Base-by-base conservation (phyloP, 2,797 vertebrate species). In the Sebastes oblongus region DNA sequence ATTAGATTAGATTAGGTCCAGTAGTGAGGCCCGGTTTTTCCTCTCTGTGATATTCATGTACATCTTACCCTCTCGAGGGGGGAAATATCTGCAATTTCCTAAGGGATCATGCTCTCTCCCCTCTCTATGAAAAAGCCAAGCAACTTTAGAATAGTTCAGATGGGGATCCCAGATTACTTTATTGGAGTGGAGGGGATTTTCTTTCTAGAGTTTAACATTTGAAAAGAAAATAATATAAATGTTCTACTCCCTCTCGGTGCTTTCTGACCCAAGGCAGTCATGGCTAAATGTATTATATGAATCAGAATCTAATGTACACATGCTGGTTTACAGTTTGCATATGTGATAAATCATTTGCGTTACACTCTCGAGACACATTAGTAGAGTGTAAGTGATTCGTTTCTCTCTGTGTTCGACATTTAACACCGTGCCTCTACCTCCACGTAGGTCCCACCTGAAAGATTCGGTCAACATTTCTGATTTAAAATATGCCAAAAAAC, bases 1-100 rank as follows among this genome's bases (percentile, higher is more conserved):
- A 90, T 90, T 91, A 78, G 61, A 81, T 90, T 90, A 89, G 74
- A 86, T 85, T 60, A 77, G 67, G 61, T 78, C 75, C 69, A 72
- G 69, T 72, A 78, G 76, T 83, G 78, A 84, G 76, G 80, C 50
- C 70, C 8, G 8, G 16, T 29, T 83, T 86, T 86, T 75, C 71
- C 71, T 39, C 46, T 86, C 55, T 7, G 24, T 52, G 30, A 72
- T 50, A 27, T 72, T 78, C 55, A 73, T 59, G 77, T 73, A 72
- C 20, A 62, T 80, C 56, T 73, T 77, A 20, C 18, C 34, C 32
- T 72, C 54, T 60, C 12, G 56, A 46, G 50, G 50, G 7, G 58
- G 71, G 61, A 86, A 85, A 74, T 81, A 69, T 56, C 24, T 74
- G 29, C n/a, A 46, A 8, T 84, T 86, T 89, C 69, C 81, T 75